Percentiles rank a stretch among this genome's conserved stretches.
phyloP scores from a whole-genome alignment of 92 coral and sea anemone genomes.

The Epizoanthus illoricatus region DNA sequence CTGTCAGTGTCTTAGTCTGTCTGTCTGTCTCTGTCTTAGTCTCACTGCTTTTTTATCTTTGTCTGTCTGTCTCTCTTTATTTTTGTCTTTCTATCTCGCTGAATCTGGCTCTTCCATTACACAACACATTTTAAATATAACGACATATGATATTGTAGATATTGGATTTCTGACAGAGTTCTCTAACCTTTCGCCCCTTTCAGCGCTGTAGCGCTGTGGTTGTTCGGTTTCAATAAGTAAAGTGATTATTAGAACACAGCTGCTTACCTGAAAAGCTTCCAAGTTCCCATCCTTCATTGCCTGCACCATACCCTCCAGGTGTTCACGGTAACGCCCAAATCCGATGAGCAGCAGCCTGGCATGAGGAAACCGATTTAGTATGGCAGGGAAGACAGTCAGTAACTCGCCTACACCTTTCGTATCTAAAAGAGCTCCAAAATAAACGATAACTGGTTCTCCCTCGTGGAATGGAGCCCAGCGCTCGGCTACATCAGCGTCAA shows the following conservation, averaged over 20 bases:
- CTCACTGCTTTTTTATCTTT: too few relatives aligned
- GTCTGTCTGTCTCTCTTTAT: too few relatives aligned
- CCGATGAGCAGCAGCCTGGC: slow-evolving; percentile 77
- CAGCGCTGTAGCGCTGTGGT: not conserved
- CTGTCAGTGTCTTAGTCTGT: too few relatives aligned
- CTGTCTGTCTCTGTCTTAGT: too few relatives aligned
- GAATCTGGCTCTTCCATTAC: slow-evolving; percentile 10
- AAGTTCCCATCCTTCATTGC: slow-evolving; percentile 65
- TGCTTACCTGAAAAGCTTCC: slow-evolving; percentile 74
- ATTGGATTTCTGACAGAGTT: not conserved
- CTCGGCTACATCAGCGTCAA: slow-evolving; percentile 77
- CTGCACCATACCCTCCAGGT: slow-evolving; percentile 77
- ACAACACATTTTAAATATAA: not conserved
- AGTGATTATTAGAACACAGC: not conserved
- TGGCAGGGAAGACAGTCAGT: slow-evolving; percentile 72
- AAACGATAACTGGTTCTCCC: slow-evolving; percentile 81
- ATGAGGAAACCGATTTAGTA: slow-evolving; percentile 71
- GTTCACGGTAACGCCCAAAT: slow-evolving; percentile 84
- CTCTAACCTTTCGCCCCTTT: too few relatives aligned
- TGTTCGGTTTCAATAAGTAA: not conserved
- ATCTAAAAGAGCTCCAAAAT: slow-evolving; percentile 82
- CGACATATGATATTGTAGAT: not conserved
- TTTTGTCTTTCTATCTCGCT: too few relatives aligned
- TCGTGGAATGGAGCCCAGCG: slow-evolving; percentile 76
- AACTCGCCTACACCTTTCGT: slow-evolving; percentile 91